Evolutionary conservation across 2,113 vertebrate genomes (phyloP).

Genomic region (Psittacus erithacus): DNA sequence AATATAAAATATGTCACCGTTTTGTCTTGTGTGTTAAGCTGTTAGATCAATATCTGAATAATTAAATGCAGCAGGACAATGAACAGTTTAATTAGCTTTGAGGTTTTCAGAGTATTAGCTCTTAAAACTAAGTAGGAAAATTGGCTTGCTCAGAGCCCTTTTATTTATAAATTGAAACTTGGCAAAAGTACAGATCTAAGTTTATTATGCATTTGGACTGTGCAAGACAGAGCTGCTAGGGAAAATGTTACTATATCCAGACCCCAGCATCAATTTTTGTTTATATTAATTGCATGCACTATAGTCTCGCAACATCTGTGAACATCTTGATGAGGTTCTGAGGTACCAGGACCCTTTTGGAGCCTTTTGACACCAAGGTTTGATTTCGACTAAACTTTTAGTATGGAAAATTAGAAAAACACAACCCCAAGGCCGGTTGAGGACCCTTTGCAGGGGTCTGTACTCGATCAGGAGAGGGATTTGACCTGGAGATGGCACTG

Average conservation of each 20-base stretch:
- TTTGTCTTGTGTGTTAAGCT: slow-evolving; percentile 27
- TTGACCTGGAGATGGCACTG: neutral
- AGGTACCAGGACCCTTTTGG: fast-evolving
- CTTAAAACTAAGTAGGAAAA: slow-evolving; percentile 64
- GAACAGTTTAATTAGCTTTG: slow-evolving; percentile 59
- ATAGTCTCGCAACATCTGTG: fast-evolving
- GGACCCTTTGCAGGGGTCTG: neutral
- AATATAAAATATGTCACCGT: slow-evolving; percentile 47
- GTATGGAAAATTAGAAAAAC: neutral
- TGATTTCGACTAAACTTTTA: neutral
- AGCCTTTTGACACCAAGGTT: fast-evolving
- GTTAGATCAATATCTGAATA: slow-evolving; percentile 66
- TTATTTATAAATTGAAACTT: slow-evolving; percentile 54
- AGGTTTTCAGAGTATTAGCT: slow-evolving; percentile 55
- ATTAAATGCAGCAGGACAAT: slow-evolving; percentile 61
- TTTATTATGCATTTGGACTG: slow-evolving; percentile 25
- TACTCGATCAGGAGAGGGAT: neutral
- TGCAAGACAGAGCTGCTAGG: neutral
- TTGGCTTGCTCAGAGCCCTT: slow-evolving; percentile 43
- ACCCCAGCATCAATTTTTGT: neutral
- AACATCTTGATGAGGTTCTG: neutral
- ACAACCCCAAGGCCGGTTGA: fast-evolving
- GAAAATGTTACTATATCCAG: slow-evolving; percentile 1
- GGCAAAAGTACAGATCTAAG: slow-evolving; percentile 48
- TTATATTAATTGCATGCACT: neutral